Evolutionary conservation across 2,113 vertebrate genomes (phyloP).

Genomic region (Athene cunicularia): DNA sequence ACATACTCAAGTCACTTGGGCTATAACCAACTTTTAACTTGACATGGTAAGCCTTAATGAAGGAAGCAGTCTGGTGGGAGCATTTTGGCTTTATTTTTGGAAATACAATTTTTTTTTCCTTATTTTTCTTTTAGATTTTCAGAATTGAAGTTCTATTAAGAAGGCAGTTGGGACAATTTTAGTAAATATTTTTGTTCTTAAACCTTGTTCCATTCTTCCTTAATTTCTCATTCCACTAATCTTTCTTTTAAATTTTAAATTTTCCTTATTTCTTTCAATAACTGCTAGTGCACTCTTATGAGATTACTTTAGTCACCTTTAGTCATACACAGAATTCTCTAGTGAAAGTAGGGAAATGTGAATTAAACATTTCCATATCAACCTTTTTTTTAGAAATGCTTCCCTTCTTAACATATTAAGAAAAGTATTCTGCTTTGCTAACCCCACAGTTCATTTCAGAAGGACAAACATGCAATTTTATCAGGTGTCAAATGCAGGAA

Average conservation of each 20-base stretch:
- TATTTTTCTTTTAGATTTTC: background rate
- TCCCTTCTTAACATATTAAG: background rate
- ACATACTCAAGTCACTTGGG: background rate
- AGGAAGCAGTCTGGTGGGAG: background rate
- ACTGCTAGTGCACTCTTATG: background rate
- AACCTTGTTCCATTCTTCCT: background rate
- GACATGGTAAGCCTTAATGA: background rate
- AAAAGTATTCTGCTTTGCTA: background rate
- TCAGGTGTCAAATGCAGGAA: background rate
- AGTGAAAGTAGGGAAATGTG: background rate
- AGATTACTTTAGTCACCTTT: background rate
- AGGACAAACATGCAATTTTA: background rate
- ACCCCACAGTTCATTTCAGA: background rate
- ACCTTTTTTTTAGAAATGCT: accelerated
- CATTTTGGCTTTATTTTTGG: background rate
- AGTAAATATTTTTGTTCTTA: background rate
- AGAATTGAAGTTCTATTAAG: background rate
- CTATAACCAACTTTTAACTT: background rate
- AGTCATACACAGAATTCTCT: background rate
- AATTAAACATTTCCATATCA: background rate
- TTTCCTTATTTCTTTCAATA: background rate
- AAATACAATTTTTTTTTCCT: background rate
- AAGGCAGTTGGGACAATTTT: background rate
- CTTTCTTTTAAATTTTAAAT: background rate
- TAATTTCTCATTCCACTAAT: background rate